Conservation (phyloP, 1,140 invertebrate genomes). For the Cotesia vestalis region DNA sequence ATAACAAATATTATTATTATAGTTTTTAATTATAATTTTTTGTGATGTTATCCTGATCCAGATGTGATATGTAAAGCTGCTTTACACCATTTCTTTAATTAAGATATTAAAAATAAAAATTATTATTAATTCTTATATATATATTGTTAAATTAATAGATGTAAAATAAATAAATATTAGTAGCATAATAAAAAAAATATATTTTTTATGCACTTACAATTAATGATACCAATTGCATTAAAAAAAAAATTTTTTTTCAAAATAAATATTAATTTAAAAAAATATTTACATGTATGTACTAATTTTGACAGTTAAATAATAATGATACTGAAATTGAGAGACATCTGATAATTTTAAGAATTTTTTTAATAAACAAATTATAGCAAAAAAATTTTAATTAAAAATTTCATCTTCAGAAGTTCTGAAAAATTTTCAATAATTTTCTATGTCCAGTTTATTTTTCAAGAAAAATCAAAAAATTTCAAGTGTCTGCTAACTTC, state of each 20-base stretch:
- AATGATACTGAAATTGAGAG: no score
- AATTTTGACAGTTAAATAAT: no score
- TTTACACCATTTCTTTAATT: slow-evolving; percentile 60
- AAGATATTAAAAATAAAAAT: slow-evolving; percentile 47
- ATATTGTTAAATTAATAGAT: slow-evolving; percentile 18
- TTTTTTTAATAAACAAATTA: no score
- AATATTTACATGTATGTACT: not conserved
- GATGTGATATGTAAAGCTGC: slow-evolving; percentile 67
- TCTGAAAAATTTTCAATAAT: no score
- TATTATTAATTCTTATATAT: slow-evolving; percentile 47
- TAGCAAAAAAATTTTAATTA: no score
- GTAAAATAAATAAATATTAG: slow-evolving; percentile 16
- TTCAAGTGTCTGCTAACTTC: no score
- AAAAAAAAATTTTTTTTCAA: not conserved
- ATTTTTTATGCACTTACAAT: slow-evolving; percentile 16
- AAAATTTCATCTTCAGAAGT: no score
- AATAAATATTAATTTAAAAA: not conserved
- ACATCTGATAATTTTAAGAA: no score
- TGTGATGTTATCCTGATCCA: slow-evolving; percentile 53
- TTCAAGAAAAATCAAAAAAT: no score
- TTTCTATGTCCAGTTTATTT: no score
- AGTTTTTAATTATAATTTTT: slow-evolving; percentile 18
- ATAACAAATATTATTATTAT: not conserved
- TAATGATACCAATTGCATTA: not conserved
- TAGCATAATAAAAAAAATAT: slow-evolving; percentile 13